Evolutionary conservation across 2,888 invertebrate species (phyloP).

Genomic region (Pseudanteris insignis): DNA sequence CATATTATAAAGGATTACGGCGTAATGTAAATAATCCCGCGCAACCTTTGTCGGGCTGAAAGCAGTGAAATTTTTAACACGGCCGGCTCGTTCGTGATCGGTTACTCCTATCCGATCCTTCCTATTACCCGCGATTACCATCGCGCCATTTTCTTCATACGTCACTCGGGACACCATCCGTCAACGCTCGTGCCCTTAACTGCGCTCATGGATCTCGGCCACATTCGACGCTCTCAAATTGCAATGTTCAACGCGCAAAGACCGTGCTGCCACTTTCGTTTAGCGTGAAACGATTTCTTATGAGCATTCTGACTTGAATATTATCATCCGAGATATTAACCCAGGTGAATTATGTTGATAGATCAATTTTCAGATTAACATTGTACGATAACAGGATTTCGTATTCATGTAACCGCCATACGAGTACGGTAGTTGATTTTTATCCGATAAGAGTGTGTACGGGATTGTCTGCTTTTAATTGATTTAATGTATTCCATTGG

Average conservation of each 20-base stretch:
- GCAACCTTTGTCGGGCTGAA: slow-evolving; percentile 14
- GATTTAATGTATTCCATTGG: too few species aligned
- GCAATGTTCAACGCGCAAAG: background rate
- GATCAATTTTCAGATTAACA: too few species aligned
- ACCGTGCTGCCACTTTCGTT: too few species aligned
- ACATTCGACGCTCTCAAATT: slow-evolving; percentile 1
- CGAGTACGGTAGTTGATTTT: too few species aligned
- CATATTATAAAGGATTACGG: slow-evolving; percentile 21
- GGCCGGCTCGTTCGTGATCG: slow-evolving; percentile 32
- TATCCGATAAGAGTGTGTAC: too few species aligned
- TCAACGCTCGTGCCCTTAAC: slow-evolving; percentile 38
- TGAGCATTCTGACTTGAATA: too few species aligned
- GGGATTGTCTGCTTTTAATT: too few species aligned
- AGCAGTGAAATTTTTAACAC: slow-evolving; percentile 11
- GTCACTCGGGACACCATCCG: slow-evolving; percentile 40
- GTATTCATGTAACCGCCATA: too few species aligned
- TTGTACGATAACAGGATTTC: too few species aligned
- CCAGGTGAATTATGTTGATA: too few species aligned
- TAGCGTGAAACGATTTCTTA: too few species aligned
- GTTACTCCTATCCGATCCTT: slow-evolving; percentile 27
- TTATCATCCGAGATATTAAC: too few species aligned
- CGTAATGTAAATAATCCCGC: slow-evolving; percentile 8
- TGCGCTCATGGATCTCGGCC: slow-evolving; percentile 35
- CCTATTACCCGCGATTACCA: slow-evolving; percentile 29
- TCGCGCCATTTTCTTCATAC: slow-evolving; percentile 38